These are phyloP conservation scores for Egretta garzetta DNA, from an alignment of 2,113 vertebrate species.

Conservation along the genomic window DNA sequence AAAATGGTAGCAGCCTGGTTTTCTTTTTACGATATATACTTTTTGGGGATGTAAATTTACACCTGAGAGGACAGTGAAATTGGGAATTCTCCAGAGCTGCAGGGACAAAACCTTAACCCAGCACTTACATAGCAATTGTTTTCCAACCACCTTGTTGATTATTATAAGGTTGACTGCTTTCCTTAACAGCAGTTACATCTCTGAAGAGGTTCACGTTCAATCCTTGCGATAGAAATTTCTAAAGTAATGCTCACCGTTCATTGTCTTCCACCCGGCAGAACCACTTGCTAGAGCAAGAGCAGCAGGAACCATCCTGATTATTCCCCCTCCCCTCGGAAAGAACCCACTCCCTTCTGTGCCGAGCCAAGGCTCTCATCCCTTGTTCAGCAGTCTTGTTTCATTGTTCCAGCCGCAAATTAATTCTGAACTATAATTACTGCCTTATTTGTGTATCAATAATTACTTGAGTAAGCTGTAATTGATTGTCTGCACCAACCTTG, in stretches of 20 bases:
- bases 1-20: background rate
- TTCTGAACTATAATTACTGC: background rate
- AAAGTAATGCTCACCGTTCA: background rate
- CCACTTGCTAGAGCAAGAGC: no score
- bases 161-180: background rate
- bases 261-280: background rate
- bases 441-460: background rate
- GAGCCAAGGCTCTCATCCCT: background rate
- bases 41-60: background rate
- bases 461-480: background rate
- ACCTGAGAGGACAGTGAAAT: background rate
- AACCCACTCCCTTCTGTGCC: background rate
- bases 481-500: background rate
- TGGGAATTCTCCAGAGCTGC: background rate
- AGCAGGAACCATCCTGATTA: background rate
- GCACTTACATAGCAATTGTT: slow-evolving; percentile 15
- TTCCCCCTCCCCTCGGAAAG: background rate
- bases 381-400: background rate
- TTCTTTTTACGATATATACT: background rate
- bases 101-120: background rate
- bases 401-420: background rate
- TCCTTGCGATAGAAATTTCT: background rate
- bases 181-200: background rate
- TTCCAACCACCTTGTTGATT: slow-evolving; percentile 19
- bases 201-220: background rate